phyloP scores from a whole-genome alignment of 2,113 vertebrate species.

The Cynocephalus volans region DNA sequence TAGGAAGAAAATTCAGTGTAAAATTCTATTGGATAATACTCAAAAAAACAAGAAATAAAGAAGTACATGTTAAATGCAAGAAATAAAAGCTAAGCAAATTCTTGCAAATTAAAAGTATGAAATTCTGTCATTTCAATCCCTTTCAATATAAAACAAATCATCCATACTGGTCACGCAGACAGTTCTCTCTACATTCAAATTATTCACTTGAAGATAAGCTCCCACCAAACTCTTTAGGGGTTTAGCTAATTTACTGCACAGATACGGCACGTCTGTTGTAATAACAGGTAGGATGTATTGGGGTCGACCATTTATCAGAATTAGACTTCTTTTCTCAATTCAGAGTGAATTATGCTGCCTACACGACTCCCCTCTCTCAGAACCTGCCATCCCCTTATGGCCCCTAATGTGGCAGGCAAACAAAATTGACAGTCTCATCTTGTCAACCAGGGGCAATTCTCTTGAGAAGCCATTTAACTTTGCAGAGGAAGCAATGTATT shows the following conservation, averaged over 20 bases:
- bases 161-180: constrained; percentile 93
- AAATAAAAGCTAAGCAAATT: constrained; percentile 89
- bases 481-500: constrained; percentile 95
- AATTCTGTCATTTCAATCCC: constrained; percentile 90
- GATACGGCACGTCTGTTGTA: constrained; percentile 94
- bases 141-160: constrained; percentile 93
- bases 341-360: constrained; percentile 93
- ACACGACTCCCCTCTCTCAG: constrained; percentile 90
- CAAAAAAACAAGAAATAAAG: constrained; percentile 78
- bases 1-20: constrained; percentile 85
- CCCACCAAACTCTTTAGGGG: constrained; percentile 92
- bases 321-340: constrained; percentile 95
- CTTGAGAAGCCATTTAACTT: constrained; percentile 95
- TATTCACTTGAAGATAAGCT: constrained; percentile 95
- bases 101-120: constrained; percentile 90
- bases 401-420: constrained; percentile 98
- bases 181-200: constrained; percentile 93
- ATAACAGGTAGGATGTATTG: constrained; percentile 95
- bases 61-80: constrained; percentile 86
- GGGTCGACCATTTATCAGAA: constrained; percentile 97
- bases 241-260: constrained; percentile 95
- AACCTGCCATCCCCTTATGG: constrained; percentile 92
- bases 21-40: constrained; percentile 84
- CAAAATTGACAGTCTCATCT: constrained; percentile 98
- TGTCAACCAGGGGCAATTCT: constrained; percentile 95